Evolutionary conservation across 23 tunicate genomes (phyloP).

Genomic region (Ascidia mentula): DNA sequence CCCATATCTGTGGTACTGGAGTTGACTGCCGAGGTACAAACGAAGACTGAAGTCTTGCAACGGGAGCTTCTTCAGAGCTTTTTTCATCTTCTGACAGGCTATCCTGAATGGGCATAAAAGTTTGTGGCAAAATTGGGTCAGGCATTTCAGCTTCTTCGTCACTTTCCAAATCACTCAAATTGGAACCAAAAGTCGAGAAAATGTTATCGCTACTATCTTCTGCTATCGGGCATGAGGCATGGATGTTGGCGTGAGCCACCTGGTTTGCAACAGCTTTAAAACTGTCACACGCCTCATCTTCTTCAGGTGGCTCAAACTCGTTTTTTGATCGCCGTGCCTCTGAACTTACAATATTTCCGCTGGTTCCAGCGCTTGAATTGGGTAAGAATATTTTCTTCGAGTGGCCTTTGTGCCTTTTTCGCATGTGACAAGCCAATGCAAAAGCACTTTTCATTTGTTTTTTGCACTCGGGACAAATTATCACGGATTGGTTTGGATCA

Average conservation of each 20-base stretch:
- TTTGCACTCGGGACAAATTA: conserved; percentile 43
- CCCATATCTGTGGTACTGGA: too few relatives aligned
- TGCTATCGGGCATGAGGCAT: too few relatives aligned
- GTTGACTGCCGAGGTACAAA: not conserved
- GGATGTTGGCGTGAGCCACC: conserved; percentile 23
- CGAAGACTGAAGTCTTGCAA: too few relatives aligned
- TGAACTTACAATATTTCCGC: not conserved
- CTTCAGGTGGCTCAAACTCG: conserved; percentile 65
- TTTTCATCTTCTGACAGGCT: too few relatives aligned
- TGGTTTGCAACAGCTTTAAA: conserved; percentile 7
- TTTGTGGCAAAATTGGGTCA: too few relatives aligned
- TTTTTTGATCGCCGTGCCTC: conserved; percentile 35
- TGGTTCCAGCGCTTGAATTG: not conserved
- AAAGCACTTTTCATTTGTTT: conserved; percentile 37
- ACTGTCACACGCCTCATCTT: conserved; percentile 30
- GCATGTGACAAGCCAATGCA: conserved; percentile 77
- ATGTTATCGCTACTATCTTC: not conserved
- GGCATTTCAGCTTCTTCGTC: too few relatives aligned
- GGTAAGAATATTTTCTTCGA: conserved; percentile 59
- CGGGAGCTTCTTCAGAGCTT: too few relatives aligned
- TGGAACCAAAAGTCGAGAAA: too few relatives aligned
- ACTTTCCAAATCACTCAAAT: not conserved
- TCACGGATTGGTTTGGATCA: not conserved
- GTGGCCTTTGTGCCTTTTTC: conserved; percentile 59
- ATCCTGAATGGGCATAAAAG: too few relatives aligned